Evolutionary conservation across 1,140 invertebrate genomes (phyloP), one percentile per base, ranked within the genome.

Genomic region (Mizuhopecten yessoensis): DNA sequence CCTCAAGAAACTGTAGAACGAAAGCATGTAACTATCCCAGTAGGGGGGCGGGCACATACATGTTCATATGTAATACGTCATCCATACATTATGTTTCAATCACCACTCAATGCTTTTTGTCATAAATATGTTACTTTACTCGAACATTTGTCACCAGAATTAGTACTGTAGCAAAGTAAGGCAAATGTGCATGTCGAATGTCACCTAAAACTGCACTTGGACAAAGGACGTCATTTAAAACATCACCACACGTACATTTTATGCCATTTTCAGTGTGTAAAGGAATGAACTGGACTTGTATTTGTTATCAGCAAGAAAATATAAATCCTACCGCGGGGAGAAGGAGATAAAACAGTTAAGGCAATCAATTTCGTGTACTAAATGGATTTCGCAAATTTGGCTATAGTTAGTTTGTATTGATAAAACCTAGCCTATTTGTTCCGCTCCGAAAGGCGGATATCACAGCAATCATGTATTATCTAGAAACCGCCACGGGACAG

Each of bases 401-500:
- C 57, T 75, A 29, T n/a, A 75, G 57, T 75, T 75, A 75, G 57
- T 75, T 75, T 75, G 57, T n/a, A 75, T 75, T 75, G 57, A 75
- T 75, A 75, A 75, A 75, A n/a, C n/a, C 57, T 5, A 75, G n/a
- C 57, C 57, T 75, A 75, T 75, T 75, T 75, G 57, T 75, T 75
- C 57, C 57, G 57, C 23, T 75, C 57, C 57, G 23, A 75, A 75
- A 75, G 57, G 57, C 57, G 57, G 57, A 75, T 75, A 75, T 75
- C 57, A n/a, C 23, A 29, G 57, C n/a, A n/a, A 75, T 75, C 57
- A n/a, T 75, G 57, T 29, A 75, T 75, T 75, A 75, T 75, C 57
- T 75, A 75, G 57, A 75, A 75, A n/a, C 57, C 57, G 57, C 57
- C 57, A 75, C 57, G 57, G 57, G 57, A 75, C 57, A 75, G 57